Evolutionary conservation across 1,140 invertebrate genomes (phyloP), one percentile per base, ranked within the genome.

Genomic region (Harpegnathos saltator): DNA sequence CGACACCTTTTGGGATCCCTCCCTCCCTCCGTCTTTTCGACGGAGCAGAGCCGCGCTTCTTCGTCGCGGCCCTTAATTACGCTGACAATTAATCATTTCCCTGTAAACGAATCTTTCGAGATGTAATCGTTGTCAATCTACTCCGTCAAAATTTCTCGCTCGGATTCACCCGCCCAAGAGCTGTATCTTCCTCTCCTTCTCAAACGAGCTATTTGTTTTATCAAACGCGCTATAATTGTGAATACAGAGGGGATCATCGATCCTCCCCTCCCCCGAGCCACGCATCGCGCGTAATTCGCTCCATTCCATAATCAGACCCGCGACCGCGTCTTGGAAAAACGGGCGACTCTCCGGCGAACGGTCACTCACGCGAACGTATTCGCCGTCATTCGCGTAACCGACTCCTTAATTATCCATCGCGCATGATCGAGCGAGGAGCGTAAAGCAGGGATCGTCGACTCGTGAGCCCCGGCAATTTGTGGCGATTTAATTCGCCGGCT

Each of bases 81-180:
- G 14, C 38, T 26, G 75, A 80, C 75, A 80, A 80, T 80, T 80
- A 80, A 80, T 80, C 75, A 80, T 56, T 58, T 80, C 26, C 54
- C 22, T 33, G 75, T 80, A 80, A 80, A 80, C 75, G 65, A 38
- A 80, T 44, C 38, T 44, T 11, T 24, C 65, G 52, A n/a, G 29
- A 80, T 54, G 65, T 65, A 80, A 80, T 80, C 65, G 52, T n/a
- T 68, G 74, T 71, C 75, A 80, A 80, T 80, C 69, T 80, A 24
- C 52, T 63, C 17, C 14, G 75, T 80, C 65, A 80, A 80, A 71
- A 80, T 80, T 80, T 69, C 65, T 24, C 65, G 24, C 52, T 71
- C 69, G 63, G 48, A 59, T 80, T 69, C 75, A 38, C 52, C 59
- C 29, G 29, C 26, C 11, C 24, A n/a, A n/a, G n/a, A 44, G 15